These are phyloP conservation scores for Drosophila pegasa DNA, from an alignment of 2,888 invertebrate genomes.

Conservation along the genomic window DNA sequence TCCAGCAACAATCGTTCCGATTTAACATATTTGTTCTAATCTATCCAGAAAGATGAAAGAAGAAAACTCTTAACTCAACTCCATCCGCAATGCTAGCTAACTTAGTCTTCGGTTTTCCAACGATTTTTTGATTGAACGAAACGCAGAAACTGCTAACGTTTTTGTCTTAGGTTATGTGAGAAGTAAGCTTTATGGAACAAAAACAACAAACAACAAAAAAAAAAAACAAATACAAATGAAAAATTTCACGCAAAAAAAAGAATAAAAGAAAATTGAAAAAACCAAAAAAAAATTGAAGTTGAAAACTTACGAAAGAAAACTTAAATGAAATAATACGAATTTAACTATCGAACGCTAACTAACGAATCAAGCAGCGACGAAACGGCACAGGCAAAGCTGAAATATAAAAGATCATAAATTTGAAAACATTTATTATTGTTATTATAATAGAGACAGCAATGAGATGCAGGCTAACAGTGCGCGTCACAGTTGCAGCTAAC, in stretches of 20 bases:
- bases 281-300: constrained; percentile 45
- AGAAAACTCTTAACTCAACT: constrained; percentile 32
- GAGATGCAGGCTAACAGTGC: constrained; percentile 24
- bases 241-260: constrained; percentile 29
- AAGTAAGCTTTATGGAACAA: constrained; percentile 69
- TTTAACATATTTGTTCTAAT: constrained; percentile 47
- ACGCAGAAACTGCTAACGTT: constrained; percentile 46
- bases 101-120: constrained; percentile 79
- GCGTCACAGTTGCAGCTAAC: constrained; percentile 32
- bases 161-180: constrained; percentile 80
- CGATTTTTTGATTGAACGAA: constrained; percentile 80
- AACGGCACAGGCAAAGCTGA: constrained; percentile 44
- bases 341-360: constrained; percentile 65
- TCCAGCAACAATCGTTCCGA: constrained; percentile 56
- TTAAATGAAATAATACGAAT: constrained; percentile 57
- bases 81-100: constrained; percentile 65
- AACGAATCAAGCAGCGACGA: constrained; percentile 61
- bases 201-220: constrained; percentile 25
- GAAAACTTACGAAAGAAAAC: constrained; percentile 51
- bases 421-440: constrained; percentile 1
- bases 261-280: constrained; percentile 41
- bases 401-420: not conserved
- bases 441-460: constrained; percentile 12
- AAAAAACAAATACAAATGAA: constrained; percentile 25
- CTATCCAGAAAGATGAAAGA: not conserved